Conservation (phyloP, 2,888 invertebrate genomes). For the Oligia latruncula region DNA sequence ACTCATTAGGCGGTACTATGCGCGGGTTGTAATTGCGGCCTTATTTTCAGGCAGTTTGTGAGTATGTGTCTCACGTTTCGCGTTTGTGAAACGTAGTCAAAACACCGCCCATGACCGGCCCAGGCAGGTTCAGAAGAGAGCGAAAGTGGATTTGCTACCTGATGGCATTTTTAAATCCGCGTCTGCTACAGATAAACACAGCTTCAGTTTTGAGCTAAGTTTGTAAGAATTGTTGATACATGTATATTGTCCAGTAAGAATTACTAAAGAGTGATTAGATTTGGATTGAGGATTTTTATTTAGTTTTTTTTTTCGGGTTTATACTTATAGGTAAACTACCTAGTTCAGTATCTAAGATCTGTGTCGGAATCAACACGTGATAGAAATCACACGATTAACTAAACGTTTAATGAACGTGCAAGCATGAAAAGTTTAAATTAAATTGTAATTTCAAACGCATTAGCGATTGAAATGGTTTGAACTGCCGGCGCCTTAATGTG, state of each 20-base stretch:
- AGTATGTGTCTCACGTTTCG: slow-evolving; percentile 56
- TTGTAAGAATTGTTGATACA: not conserved
- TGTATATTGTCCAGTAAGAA: not conserved
- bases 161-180: slow-evolving; percentile 47
- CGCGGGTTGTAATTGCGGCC: slow-evolving; percentile 49
- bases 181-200: slow-evolving; percentile 15
- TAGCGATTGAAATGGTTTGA: slow-evolving; percentile 44
- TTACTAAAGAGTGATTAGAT: not conserved
- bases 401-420: slow-evolving; percentile 3
- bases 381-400: not conserved
- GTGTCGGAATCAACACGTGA: not conserved
- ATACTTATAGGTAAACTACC: not conserved
- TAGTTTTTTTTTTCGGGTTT: not conserved
- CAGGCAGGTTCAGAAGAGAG: slow-evolving; percentile 74
- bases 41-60: slow-evolving; percentile 53
- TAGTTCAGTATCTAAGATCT: not conserved
- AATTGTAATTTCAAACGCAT: slow-evolving; percentile 37
- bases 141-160: slow-evolving; percentile 82
- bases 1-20: slow-evolving; percentile 56
- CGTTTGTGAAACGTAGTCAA: slow-evolving; percentile 65
- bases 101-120: slow-evolving; percentile 69
- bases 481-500: slow-evolving; percentile 56
- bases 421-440: slow-evolving; percentile 21
- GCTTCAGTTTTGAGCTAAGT: slow-evolving; percentile 11
- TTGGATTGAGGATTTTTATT: not conserved